phyloP scores from a whole-genome alignment of 2,888 invertebrate genomes.

The Gymnocheta viridis region DNA sequence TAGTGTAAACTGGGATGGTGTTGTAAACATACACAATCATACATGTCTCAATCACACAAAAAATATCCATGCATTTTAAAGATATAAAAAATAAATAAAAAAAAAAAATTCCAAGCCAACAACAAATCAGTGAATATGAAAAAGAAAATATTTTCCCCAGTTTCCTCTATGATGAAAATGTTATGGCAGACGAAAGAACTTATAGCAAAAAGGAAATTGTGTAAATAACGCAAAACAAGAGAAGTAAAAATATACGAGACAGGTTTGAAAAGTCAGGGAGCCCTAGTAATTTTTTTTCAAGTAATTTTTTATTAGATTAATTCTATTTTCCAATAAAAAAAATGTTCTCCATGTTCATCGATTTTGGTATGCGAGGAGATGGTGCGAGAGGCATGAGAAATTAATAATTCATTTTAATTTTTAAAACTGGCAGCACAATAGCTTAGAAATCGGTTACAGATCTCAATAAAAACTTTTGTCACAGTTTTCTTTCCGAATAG shows the following conservation, averaged over 20 bases:
- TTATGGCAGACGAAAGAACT: constrained; percentile 8
- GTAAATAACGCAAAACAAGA: constrained; percentile 51
- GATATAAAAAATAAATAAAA: constrained; percentile 16
- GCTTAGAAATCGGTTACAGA: no score
- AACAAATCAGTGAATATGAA: constrained; percentile 3
- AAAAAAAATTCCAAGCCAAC: neutral
- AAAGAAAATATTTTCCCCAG: constrained; percentile 43
- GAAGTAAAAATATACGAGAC: neutral
- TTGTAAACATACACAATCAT: constrained; percentile 12
- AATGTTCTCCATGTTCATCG: no score
- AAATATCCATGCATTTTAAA: constrained; percentile 27
- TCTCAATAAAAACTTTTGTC: no score
- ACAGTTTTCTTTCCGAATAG: no score
- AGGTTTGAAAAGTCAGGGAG: neutral
- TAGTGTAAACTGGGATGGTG: no score
- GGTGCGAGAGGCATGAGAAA: no score
- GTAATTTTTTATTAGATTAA: no score
- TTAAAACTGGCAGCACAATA: no score
- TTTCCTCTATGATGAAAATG: constrained; percentile 34
- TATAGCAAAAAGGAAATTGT: constrained; percentile 57
- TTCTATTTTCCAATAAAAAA: no score
- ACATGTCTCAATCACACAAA: neutral
- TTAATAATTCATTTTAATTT: no score
- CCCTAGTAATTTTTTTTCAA: no score
- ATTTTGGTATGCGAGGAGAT: no score